Percentiles rank a stretch among this genome's conserved stretches.
phyloP scores from a whole-genome alignment of 92 coral and sea anemone species.

The Muricea muricata region DNA sequence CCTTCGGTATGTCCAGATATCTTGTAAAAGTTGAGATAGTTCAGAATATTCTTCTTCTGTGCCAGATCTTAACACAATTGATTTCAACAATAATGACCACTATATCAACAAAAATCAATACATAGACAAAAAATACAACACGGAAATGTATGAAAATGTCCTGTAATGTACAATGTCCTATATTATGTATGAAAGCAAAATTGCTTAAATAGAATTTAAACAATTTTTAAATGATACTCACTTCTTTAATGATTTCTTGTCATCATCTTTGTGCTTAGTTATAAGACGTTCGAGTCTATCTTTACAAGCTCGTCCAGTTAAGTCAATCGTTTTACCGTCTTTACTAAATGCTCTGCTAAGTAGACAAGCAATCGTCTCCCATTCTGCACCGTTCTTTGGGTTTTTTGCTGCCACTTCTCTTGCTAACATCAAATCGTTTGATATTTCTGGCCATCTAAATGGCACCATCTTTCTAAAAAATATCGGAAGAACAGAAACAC shows the following conservation, averaged over 20 bases:
- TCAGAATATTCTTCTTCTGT: constrained; percentile 69
- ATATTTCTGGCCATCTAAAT: background rate
- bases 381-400: constrained; percentile 64
- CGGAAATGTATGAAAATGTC: background rate
- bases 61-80: constrained; percentile 50
- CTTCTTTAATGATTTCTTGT: constrained; percentile 64
- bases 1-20: constrained; percentile 53
- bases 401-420: constrained; percentile 60
- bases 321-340: constrained; percentile 45
- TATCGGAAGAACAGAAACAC: background rate
- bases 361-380: constrained; percentile 60
- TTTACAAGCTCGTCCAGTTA: constrained; percentile 66
- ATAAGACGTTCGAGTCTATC: constrained; percentile 59
- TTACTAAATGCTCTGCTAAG: constrained; percentile 63
- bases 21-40: constrained; percentile 61
- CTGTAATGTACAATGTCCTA: too few relatives aligned
- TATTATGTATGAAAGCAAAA: background rate
- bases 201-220: too few relatives aligned
- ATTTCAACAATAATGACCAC: background rate
- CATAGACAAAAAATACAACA: background rate
- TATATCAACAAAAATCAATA: too few relatives aligned
- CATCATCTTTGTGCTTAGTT: constrained; percentile 59
- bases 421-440: constrained; percentile 57
- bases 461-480: background rate
- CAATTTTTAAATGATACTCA: background rate